Base-by-base conservation (phyloP, 64 coral and sea anemone genomes). In the Pocillopora damicornis region DNA sequence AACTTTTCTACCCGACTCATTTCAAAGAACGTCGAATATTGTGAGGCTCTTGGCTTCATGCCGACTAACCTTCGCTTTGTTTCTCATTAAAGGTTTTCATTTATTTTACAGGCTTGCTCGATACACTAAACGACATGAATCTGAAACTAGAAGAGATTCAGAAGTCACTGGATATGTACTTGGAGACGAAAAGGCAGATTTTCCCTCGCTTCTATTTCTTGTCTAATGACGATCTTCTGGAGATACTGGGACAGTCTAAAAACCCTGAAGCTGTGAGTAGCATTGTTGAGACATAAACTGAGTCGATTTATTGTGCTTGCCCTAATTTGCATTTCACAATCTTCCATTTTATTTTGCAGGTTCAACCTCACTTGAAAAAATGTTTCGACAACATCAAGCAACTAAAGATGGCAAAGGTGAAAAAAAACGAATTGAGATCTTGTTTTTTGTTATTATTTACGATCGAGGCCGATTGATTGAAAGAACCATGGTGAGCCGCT, bases 351-450 rank as follows among this genome's bases (percentile, higher is more conserved):
- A 22, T 76, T 76, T n/a, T 25, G 17, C 66, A 99, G 97, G 97
- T 99, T 81, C 97, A 99, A 86, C 89, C 97, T 59, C 97, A 99
- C 86, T 89, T 99, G 11, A 99, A 99, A 71, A 99, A 99, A 67
- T 99, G 97, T 60, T 99, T 99, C 84, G 97, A 99, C 64, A 99
- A 99, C 88, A 99, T 99, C 60, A 99, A 86, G 75, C 90, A 93
- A 60, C 84, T 99, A 2, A 99, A 99, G 95, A 99, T 99, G 97
- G 90, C 93, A 10, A 99, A 79, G 93, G 97, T 99, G 71, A 60
- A 63, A n/a, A 4, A 67, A n/a, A 71, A 25, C 67, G 11, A 71
- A 71, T 11, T 23, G 5, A 8, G 18, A 11, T 23, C 12, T 9
- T n/a, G 6, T 1, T 12, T 22, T 30, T n/a, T 67, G 16, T 67